Evolutionary conservation across 2,888 invertebrate species (phyloP).

Genomic region (Plagodis pulveraria): DNA sequence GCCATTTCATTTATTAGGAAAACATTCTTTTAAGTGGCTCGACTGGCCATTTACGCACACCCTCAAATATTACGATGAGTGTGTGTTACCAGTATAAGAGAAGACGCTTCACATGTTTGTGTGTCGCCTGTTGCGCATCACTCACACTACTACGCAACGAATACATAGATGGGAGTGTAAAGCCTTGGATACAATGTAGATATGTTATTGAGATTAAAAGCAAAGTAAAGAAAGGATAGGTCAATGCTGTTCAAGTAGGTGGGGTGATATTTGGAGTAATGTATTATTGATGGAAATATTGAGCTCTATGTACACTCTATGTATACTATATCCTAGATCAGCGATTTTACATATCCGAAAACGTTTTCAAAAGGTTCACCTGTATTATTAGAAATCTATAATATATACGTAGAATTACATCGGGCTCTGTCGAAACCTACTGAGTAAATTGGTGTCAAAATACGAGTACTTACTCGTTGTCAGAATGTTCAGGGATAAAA

Average conservation of each 20-base stretch:
- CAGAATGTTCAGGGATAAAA: too few relatives aligned
- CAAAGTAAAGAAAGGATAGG: background rate
- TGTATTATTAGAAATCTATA: too few relatives aligned
- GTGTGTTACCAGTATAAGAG: conserved; percentile 7
- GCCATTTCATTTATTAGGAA: conserved; percentile 40
- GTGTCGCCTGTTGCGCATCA: conserved; percentile 24
- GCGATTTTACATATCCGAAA: too few relatives aligned
- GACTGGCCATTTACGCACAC: conserved; percentile 9
- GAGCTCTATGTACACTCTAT: too few relatives aligned
- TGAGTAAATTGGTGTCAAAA: too few relatives aligned
- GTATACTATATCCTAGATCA: too few relatives aligned
- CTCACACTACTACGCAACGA: conserved; percentile 14
- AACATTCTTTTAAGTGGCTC: conserved; percentile 32
- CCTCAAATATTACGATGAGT: background rate
- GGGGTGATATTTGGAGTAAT: background rate
- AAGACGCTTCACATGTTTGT: conserved; percentile 8
- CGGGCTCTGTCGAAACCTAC: too few relatives aligned
- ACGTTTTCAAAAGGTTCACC: too few relatives aligned
- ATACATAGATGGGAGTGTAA: conserved; percentile 1
- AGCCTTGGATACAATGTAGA: conserved; percentile 3
- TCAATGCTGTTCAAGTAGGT: background rate
- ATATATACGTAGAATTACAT: too few relatives aligned
- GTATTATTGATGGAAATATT: too few relatives aligned
- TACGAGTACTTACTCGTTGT: too few relatives aligned
- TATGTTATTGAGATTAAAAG: background rate